A percentile compares a stretch with the other conserved stretches of the same genome.
Evolutionary conservation across 1,140 invertebrate genomes (phyloP).

Genomic region (Drosophila sechellia): DNA sequence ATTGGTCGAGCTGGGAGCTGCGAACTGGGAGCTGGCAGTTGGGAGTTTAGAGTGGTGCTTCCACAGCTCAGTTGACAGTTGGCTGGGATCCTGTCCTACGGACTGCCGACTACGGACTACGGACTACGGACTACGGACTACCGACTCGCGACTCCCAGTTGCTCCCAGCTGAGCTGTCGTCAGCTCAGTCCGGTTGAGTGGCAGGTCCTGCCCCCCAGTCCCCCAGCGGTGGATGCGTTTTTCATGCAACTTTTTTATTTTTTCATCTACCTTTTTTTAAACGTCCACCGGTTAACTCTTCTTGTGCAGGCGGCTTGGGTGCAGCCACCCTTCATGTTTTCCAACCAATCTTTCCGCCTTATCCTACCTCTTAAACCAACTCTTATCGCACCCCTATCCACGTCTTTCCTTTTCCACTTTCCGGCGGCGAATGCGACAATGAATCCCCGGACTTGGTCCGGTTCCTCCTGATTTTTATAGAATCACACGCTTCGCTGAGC

Average conservation of each 20-base stretch:
- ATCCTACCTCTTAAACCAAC: constrained; percentile 16
- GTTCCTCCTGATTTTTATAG: constrained; percentile 67
- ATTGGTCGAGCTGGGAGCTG: constrained; percentile 15
- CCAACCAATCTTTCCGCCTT: background rate
- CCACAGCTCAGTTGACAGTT: too few relatives aligned
- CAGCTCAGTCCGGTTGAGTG: constrained; percentile 69
- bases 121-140: background rate
- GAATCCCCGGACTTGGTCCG: constrained; percentile 16
- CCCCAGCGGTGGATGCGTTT: background rate
- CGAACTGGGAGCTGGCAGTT: background rate
- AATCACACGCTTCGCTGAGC: constrained; percentile 72
- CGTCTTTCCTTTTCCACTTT: constrained; percentile 32
- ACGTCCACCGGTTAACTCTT: constrained; percentile 67
- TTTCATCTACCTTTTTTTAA: constrained; percentile 30
- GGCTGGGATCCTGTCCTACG: too few relatives aligned
- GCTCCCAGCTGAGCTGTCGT: constrained; percentile 68
- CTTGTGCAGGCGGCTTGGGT: constrained; percentile 24
- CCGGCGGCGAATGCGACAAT: constrained; percentile 8
- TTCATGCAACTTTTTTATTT: background rate
- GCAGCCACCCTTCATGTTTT: constrained; percentile 17
- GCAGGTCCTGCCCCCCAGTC: constrained; percentile 45
- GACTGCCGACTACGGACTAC: too few relatives aligned
- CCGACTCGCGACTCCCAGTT: constrained; percentile 14
- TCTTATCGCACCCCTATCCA: constrained; percentile 8
- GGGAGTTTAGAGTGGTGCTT: too few relatives aligned